Evolutionary conservation across 2,797 vertebrate genomes (phyloP), one percentile per base, ranked within the genome.

Genomic region (Tapirus indicus): DNA sequence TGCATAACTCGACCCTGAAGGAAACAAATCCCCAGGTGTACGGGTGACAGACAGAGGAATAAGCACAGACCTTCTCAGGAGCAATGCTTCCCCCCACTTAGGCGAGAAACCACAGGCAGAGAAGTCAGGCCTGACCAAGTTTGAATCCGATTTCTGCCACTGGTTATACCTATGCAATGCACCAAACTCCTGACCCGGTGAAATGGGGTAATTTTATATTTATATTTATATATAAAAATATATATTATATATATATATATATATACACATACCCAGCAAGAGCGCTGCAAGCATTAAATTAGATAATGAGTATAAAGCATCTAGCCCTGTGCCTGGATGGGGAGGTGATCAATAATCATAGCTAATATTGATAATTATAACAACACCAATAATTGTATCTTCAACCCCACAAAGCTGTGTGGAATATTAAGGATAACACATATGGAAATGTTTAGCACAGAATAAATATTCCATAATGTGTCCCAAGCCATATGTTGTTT

Each of bases 51-150:
- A 44, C 35, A 68, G 9, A 47, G 9, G 35, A 92, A 5, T 1
- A 44, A 35, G 41, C 17, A 58, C 0, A 88, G 27, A 21, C 35
- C 20, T 94, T 88, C 68, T 69, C 0, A 3, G 52, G 14, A 35
- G 20, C 41, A 44, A 14, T 0, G 2, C 3, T 58, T 25, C 13
- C 41, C 11, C 0, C 1, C 1, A 2, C 29, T 47, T 27, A 74
- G n/a, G 25, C 7, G 27, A 52, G 35, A 93, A 91, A 93, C 32
- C 41, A 75, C 9, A 92, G 79, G 66, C 35, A 62, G 23, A 91
- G 44, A 41, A 69, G 69, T 74, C 44, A 69, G 47, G 38, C 58
- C 52, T 16, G 41, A 86, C 35, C 12, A 35, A 72, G 52, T 52
- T 66, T 7, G 1, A 38, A 52, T 27, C 52, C 8, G 4, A 32